These are phyloP conservation scores for Rhinichthys klamathensis DNA, from an alignment of 2,113 vertebrate genomes.

Conservation along the genomic window DNA sequence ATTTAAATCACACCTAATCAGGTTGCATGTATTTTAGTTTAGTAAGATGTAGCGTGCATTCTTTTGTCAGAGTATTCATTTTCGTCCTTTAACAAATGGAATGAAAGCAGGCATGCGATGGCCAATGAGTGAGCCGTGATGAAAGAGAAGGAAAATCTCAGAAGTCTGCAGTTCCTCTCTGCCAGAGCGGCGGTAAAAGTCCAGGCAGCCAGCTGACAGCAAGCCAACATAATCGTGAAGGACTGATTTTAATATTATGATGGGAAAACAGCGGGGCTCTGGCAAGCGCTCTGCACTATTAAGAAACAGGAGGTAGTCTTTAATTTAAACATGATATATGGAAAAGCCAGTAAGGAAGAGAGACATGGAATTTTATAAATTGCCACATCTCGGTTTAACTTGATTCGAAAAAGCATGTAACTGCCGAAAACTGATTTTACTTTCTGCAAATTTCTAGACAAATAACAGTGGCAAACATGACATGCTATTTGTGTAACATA, in stretches of 20 bases:
- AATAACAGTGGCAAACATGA: conserved; percentile 18
- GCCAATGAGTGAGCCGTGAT: conserved; percentile 53
- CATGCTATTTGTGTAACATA: not conserved
- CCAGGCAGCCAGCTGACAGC: conserved; percentile 59
- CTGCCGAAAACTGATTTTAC: conserved; percentile 51
- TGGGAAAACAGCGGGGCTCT: conserved; percentile 61
- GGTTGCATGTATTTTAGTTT: conserved; percentile 35
- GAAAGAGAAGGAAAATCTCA: conserved; percentile 56
- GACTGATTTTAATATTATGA: conserved; percentile 70
- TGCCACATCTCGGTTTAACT: conserved; percentile 49
- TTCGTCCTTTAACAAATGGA: conserved; percentile 60
- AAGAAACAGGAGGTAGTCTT: conserved; percentile 63
- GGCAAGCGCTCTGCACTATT: conserved; percentile 51
- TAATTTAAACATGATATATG: conserved; percentile 69
- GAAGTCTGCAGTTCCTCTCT: conserved; percentile 51
- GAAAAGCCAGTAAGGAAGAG: conserved; percentile 47
- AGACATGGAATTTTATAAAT: conserved; percentile 63
- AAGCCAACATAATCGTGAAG: conserved; percentile 68
- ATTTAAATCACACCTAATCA: conserved; percentile 33
- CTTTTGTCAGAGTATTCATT: conserved; percentile 45
- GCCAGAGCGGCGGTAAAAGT: conserved; percentile 61
- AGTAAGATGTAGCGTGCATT: conserved; percentile 44
- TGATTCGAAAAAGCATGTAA: conserved; percentile 62
- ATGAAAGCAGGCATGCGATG: conserved; percentile 54
- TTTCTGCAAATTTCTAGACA: conserved; percentile 43